Percentiles rank a stretch among this genome's conserved stretches.
Evolutionary conservation across 2,888 invertebrate species (phyloP).

Genomic region (Noctua pronuba): DNA sequence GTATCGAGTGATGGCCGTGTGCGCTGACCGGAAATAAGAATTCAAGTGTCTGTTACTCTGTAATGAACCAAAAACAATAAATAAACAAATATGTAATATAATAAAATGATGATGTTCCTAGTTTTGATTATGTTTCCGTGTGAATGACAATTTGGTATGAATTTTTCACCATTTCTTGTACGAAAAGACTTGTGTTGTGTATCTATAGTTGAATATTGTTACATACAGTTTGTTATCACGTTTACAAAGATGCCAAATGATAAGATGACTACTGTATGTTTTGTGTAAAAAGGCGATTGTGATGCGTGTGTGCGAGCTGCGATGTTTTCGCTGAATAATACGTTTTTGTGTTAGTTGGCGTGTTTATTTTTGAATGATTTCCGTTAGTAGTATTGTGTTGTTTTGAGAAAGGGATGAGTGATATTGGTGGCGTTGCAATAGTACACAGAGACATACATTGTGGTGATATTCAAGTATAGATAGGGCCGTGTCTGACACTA

Average conservation of each 20-base stretch:
- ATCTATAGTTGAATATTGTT: slow-evolving; percentile 64
- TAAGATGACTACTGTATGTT: slow-evolving; percentile 54
- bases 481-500: slow-evolving; percentile 4
- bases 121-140: slow-evolving; percentile 29
- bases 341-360: slow-evolving; percentile 62
- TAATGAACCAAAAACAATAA: slow-evolving; percentile 27
- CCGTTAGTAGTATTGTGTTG: slow-evolving; percentile 60
- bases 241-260: slow-evolving; percentile 63
- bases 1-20: slow-evolving; percentile 32
- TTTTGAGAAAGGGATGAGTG: slow-evolving; percentile 49
- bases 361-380: slow-evolving; percentile 60
- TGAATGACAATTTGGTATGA: slow-evolving; percentile 67
- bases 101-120: slow-evolving; percentile 62
- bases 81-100: slow-evolving; percentile 15
- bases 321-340: slow-evolving; percentile 62
- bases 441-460: slow-evolving; percentile 50
- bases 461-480: slow-evolving; percentile 63
- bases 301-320: slow-evolving; percentile 53
- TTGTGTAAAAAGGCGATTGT: slow-evolving; percentile 52
- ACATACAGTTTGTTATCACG: slow-evolving; percentile 60
- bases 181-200: slow-evolving; percentile 59
- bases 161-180: slow-evolving; percentile 65
- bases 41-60: slow-evolving; percentile 39
- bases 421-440: slow-evolving; percentile 51
- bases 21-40: slow-evolving; percentile 36